phyloP scores from a whole-genome alignment of 2,113 vertebrate genomes.

The Regulus satrapa region DNA sequence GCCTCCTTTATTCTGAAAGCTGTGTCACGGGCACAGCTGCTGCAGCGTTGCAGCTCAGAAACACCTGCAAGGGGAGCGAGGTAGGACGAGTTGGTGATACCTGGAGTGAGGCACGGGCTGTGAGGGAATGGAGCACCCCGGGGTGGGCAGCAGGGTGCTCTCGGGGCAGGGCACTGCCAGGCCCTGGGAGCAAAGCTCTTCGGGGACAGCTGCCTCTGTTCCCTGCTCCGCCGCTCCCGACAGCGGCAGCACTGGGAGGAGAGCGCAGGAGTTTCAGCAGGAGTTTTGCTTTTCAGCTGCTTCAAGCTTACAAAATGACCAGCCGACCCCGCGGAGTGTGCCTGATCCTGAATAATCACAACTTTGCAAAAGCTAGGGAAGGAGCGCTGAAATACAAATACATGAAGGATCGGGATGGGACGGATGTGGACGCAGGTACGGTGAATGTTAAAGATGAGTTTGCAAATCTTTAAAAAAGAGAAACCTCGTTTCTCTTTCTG shows the following conservation, averaged over 20 bases:
- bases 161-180: not conserved
- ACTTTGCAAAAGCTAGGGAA: slow-evolving; percentile 63
- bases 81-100: fast-evolving
- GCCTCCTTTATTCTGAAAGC: not conserved
- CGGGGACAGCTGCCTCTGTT: not conserved
- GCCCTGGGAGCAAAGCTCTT: not conserved
- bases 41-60: not conserved
- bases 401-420: slow-evolving; percentile 64
- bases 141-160: not conserved
- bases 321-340: slow-evolving; percentile 78
- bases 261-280: not conserved
- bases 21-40: not conserved
- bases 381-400: not conserved
- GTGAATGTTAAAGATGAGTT: not conserved
- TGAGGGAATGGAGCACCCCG: fast-evolving
- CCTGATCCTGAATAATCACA: slow-evolving; percentile 84
- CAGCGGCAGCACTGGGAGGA: not conserved
- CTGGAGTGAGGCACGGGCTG: not conserved
- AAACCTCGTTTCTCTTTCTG: not conserved
- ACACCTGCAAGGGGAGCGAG: not conserved
- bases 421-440: slow-evolving; percentile 77
- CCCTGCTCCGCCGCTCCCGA: not conserved
- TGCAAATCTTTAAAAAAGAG: not conserved
- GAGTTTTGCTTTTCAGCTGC: not conserved
- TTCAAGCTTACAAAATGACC: slow-evolving; percentile 73